phyloP scores from a whole-genome alignment of 2,113 vertebrate species.

The Cyrtonyx montezumae region DNA sequence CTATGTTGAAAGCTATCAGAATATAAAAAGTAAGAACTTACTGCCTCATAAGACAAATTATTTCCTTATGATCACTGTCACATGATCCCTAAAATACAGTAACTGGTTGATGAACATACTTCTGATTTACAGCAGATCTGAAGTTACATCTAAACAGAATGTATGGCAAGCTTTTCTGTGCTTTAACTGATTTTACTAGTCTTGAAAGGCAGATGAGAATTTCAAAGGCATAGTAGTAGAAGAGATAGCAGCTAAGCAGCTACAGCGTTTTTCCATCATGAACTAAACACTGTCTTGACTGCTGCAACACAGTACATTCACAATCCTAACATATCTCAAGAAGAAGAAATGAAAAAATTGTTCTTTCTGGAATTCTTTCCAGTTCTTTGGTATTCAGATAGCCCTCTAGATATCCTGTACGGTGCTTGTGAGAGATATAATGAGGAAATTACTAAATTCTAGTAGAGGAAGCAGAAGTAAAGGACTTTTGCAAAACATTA shows the following conservation, averaged over 20 bases:
- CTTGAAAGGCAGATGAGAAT: conserved; percentile 29
- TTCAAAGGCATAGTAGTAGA: not conserved
- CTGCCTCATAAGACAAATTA: not conserved
- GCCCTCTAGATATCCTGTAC: not conserved
- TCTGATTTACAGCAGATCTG: not conserved
- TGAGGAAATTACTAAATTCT: conserved; percentile 47
- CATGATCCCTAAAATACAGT: not conserved
- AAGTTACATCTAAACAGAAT: not conserved
- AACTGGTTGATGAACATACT: not conserved
- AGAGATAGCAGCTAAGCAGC: conserved; percentile 9
- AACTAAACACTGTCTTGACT: not conserved
- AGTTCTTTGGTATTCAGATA: conserved; percentile 15
- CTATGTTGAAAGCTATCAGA: not conserved
- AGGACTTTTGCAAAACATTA: conserved; percentile 19
- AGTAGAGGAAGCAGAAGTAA: not conserved
- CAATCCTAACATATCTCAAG: not conserved
- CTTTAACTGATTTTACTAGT: not conserved
- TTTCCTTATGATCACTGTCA: not conserved
- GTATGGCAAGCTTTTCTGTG: not conserved
- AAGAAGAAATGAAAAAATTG: not conserved
- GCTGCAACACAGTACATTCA: not conserved
- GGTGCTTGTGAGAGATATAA: not conserved
- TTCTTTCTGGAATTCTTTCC: not conserved
- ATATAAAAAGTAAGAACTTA: not conserved
- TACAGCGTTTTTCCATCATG: not conserved